A percentile compares a stretch with the other conserved stretches of the same genome.
Conservation (phyloP, 1,140 invertebrate genomes). For the Zaprionus inermis region DNA sequence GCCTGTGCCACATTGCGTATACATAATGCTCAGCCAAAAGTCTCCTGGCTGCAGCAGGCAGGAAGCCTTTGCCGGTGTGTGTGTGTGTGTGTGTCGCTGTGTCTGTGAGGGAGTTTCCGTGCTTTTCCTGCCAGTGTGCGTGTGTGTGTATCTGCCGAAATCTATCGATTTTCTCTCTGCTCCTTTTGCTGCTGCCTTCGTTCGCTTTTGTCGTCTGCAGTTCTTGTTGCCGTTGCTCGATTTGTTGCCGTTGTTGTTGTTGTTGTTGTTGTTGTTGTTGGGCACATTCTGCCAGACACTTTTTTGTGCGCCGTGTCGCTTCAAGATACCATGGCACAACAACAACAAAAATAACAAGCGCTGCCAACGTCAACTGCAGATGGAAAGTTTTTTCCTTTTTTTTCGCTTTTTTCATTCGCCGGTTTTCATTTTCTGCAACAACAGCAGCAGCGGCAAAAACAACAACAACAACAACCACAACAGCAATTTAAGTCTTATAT, state of each 20-base stretch:
- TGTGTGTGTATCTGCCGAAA: constrained; percentile 73
- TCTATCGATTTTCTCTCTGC: constrained; percentile 74
- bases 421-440: constrained; percentile 31
- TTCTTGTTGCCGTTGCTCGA: constrained; percentile 4
- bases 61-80: constrained; percentile 40
- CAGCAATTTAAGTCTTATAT: background rate
- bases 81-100: constrained; percentile 17
- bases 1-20: constrained; percentile 50
- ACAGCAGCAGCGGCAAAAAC: background rate
- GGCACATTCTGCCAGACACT: constrained; percentile 32
- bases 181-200: constrained; percentile 41
- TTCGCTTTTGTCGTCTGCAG: constrained; percentile 35
- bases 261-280: constrained; percentile 22
- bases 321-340: constrained; percentile 33
- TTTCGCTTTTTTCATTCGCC: constrained; percentile 5
- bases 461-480: constrained; percentile 1
- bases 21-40: constrained; percentile 38
- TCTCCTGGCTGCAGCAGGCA: constrained; percentile 52
- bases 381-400: constrained; percentile 30
- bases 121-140: constrained; percentile 10
- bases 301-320: constrained; percentile 42
- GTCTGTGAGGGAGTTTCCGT: too few relatives aligned
- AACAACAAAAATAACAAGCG: constrained; percentile 4
- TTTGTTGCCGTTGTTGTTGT: background rate
- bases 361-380: constrained; percentile 33